phyloP scores from a whole-genome alignment of 2,113 vertebrate species.

The Leucopsar rothschildi region DNA sequence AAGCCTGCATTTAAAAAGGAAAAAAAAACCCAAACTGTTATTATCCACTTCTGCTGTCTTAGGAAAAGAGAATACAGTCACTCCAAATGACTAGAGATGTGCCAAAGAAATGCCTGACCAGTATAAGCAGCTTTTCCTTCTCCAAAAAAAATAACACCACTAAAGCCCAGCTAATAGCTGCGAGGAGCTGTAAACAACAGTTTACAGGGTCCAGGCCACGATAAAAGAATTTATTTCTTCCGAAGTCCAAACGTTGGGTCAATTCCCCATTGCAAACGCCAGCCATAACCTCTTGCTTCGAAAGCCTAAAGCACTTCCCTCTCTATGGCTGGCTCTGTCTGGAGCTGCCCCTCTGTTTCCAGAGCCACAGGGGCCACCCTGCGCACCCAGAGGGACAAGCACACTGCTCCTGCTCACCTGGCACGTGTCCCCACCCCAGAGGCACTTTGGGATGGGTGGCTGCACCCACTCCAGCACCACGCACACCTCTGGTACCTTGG shows the following conservation, averaged over 20 bases:
- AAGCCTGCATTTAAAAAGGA: background rate
- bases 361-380: background rate
- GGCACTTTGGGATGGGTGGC: background rate
- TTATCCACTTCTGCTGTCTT: background rate
- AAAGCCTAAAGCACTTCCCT: background rate
- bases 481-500: background rate
- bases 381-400: fast-evolving
- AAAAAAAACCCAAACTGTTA: background rate
- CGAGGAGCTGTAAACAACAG: background rate
- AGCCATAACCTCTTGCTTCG: background rate
- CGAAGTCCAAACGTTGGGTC: background rate
- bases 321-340: background rate
- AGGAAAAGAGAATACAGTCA: background rate
- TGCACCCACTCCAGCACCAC: background rate
- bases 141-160: background rate
- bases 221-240: background rate
- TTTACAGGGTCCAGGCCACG: background rate
- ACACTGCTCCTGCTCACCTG: background rate
- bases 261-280: background rate
- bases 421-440: fast-evolving
- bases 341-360: background rate
- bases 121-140: background rate
- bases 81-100: fast-evolving
- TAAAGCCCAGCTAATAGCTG: background rate
- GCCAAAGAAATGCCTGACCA: background rate